Evolutionary conservation across 2,888 invertebrate genomes (phyloP), one percentile per base, ranked within the genome.

Genomic region (Mechanitis messenoides): DNA sequence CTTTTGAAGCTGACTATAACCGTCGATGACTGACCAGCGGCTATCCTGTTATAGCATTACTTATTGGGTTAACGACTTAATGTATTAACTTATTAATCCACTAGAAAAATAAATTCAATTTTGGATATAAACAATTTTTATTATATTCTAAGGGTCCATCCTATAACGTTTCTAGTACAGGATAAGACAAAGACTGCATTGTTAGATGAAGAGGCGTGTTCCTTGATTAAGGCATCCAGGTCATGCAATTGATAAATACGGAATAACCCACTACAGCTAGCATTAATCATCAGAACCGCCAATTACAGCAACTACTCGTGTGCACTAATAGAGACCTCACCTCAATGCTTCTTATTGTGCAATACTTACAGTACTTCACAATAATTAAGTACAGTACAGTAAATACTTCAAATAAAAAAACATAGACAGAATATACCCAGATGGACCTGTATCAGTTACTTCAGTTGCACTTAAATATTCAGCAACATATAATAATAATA

Each of bases 151-250:
- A n/a, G n/a, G n/a, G n/a, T n/a, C n/a, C n/a, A n/a, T n/a, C 47
- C 28, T 47, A 28, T 11, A 20, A 20, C n/a, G 3, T 47, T n/a
- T 6, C 47, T 50, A 50, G 31, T 5, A 28, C 31, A 50, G 50
- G 9, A 31, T 47, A 50, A 50, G 50, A 50, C 50, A 31, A 31
- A 50, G 50, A 31, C 42, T 42, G 42, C 7, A 31, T 11, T 50
- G 31, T 11, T 31, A 50, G 50, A 42, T 50, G 31, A 64, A 66
- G 61, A 64, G 66, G 56, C 58, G 54, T 64, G 64, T 66, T 66
- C 66, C 66, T 64, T 60, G 62, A 67, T 65, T 64, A 65, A 60
- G 58, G 59, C 61, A 68, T 65, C 59, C 68, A 68, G 68, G 68
- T 68, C 68, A 61, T 12, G 55, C 59, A 64, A 62, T 62, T 62